Percentiles rank a stretch among this genome's conserved stretches.
Evolutionary conservation across 2,113 vertebrate species (phyloP).

Genomic region (Neofelis nebulosa): DNA sequence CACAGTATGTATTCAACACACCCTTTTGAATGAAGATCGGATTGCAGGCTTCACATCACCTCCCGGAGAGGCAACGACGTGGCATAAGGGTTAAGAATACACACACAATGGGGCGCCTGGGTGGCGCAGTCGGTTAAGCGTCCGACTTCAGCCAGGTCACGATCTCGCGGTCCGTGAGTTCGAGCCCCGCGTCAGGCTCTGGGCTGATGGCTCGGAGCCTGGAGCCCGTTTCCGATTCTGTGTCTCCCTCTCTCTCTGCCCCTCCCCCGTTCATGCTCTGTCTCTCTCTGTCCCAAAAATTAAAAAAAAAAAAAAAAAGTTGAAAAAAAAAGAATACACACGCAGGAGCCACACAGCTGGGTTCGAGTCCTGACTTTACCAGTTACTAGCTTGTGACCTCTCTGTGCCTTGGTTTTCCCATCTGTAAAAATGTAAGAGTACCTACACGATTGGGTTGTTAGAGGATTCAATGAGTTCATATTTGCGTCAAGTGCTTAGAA

Average conservation of each 20-base stretch:
- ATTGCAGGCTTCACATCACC: background rate
- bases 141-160: no score
- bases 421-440: background rate
- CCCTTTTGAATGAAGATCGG: background rate
- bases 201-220: no score
- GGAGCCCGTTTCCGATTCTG: no score
- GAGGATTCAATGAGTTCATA: background rate
- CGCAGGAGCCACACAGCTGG: background rate
- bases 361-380: background rate
- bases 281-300: no score
- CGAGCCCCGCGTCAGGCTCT: no score
- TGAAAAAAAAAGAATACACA: no score
- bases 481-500: background rate
- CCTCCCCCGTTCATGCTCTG: no score
- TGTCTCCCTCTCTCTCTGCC: no score
- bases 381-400: background rate
- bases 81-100: background rate
- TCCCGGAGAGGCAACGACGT: rapidly evolving
- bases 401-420: background rate
- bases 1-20: rapidly evolving
- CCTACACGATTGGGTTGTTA: background rate
- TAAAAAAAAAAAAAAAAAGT: no score
- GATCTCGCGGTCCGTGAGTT: no score
- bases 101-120: no score
- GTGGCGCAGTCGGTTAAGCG: no score